Evolutionary conservation across 1,140 invertebrate genomes (phyloP).

Genomic region (fruit fly (Drosophila melanogaster)): DNA sequence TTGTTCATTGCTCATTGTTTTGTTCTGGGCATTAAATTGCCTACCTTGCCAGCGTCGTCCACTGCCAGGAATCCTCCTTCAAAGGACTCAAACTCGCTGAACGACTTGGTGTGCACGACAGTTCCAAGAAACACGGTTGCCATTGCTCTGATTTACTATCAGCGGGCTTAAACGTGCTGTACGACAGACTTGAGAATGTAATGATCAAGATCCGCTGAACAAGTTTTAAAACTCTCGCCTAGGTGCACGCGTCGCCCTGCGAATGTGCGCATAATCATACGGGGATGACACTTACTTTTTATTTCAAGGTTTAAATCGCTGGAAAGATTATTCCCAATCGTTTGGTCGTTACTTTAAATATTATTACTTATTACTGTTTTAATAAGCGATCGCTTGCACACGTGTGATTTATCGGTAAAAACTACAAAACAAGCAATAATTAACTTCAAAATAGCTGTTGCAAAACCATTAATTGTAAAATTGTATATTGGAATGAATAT

Average conservation of each 20-base stretch:
- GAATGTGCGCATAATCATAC: slow-evolving; percentile 9
- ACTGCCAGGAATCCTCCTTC: slow-evolving; percentile 70
- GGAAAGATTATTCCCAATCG: no score
- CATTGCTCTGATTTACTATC: slow-evolving; percentile 30
- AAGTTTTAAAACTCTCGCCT: slow-evolving; percentile 56
- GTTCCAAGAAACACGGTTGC: slow-evolving; percentile 61
- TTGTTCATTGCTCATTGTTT: background rate
- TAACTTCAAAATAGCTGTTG: no score
- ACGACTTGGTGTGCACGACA: slow-evolving; percentile 74
- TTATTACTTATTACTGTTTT: no score
- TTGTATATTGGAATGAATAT: no score
- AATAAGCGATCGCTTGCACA: no score
- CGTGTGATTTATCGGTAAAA: no score
- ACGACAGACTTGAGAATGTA: slow-evolving; percentile 3
- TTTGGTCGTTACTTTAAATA: no score
- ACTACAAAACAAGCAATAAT: no score
- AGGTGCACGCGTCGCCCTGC: slow-evolving; percentile 11
- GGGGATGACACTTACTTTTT: background rate
- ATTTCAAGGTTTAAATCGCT: no score
- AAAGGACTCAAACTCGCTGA: slow-evolving; percentile 73
- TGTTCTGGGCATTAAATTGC: no score
- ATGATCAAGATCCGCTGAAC: slow-evolving; percentile 32
- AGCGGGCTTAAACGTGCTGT: slow-evolving; percentile 6
- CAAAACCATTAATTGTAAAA: no score
- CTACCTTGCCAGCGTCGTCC: slow-evolving; percentile 61